A percentile compares a stretch with the other conserved stretches of the same genome.
phyloP scores from a whole-genome alignment of 2,888 invertebrate genomes.

The Parnassius orleans region DNA sequence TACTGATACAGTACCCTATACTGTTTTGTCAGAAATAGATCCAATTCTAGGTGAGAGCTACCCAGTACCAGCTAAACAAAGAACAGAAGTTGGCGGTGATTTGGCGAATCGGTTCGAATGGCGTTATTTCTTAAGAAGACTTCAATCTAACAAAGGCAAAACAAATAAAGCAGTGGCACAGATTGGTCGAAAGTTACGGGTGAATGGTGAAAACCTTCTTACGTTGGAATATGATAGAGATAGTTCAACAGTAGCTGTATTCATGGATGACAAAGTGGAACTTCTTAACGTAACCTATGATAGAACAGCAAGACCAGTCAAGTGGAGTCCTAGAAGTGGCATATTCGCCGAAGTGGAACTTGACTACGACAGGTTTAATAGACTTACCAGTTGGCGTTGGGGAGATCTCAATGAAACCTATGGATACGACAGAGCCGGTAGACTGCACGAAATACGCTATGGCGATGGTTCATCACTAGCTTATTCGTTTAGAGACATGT shows the following conservation, averaged over 20 bases:
- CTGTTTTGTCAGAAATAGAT: constrained; percentile 92
- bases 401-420: constrained; percentile 95
- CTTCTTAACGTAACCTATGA: constrained; percentile 93
- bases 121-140: constrained; percentile 93
- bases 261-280: constrained; percentile 93
- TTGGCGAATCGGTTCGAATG: constrained; percentile 96
- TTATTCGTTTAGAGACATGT: constrained; percentile 95
- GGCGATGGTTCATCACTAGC: constrained; percentile 94
- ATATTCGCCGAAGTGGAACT: constrained; percentile 94
- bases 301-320: constrained; percentile 89
- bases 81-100: constrained; percentile 94
- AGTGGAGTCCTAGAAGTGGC: constrained; percentile 92
- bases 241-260: constrained; percentile 91
- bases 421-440: constrained; percentile 93
- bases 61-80: constrained; percentile 94
- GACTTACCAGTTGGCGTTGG: constrained; percentile 95
- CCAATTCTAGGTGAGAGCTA: constrained; percentile 94
- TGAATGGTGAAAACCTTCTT: constrained; percentile 95
- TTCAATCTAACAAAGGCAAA: constrained; percentile 83
- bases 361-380: constrained; percentile 94
- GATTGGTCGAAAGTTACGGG: constrained; percentile 90
- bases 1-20: constrained; percentile 95
- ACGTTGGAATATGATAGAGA: constrained; percentile 95
- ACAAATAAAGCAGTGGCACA: constrained; percentile 87
- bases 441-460: constrained; percentile 93